A percentile compares a stretch with the other conserved stretches of the same genome.
phyloP scores from a whole-genome alignment of 2,113 vertebrate species.

The Podarcis raffonei region DNA sequence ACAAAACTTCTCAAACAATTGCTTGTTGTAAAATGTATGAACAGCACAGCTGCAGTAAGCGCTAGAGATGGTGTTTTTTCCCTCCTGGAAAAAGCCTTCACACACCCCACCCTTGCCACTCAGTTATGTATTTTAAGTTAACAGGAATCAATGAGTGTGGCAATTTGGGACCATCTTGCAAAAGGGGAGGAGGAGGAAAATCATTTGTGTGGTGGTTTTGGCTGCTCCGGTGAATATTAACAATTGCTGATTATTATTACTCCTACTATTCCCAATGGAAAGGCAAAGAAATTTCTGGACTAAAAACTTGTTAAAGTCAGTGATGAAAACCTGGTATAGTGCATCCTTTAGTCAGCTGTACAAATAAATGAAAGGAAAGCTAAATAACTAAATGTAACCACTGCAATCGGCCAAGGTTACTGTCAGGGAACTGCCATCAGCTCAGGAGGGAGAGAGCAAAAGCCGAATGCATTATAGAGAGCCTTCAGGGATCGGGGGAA shows the following conservation, averaged over 20 bases:
- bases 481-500: too few relatives aligned
- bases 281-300: not conserved
- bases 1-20: conserved; percentile 25
- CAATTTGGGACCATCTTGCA: conserved; percentile 16
- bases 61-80: conserved; percentile 2
- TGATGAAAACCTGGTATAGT: not conserved
- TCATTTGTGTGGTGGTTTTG: not conserved
- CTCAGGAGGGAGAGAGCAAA: too few relatives aligned
- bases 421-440: too few relatives aligned
- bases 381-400: not conserved
- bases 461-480: too few relatives aligned
- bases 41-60: conserved; percentile 4
- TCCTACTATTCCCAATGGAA: not conserved
- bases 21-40: conserved; percentile 43
- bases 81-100: not conserved
- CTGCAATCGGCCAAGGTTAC: too few relatives aligned
- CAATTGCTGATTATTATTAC: not conserved
- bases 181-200: not conserved
- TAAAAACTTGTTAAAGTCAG: not conserved
- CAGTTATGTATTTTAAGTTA: conserved; percentile 12
- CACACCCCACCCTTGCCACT: not conserved
- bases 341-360: not conserved
- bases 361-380: not conserved
- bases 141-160: not conserved
- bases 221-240: not conserved